Percentiles rank a stretch among this genome's conserved stretches.
phyloP scores from a whole-genome alignment of 1,140 invertebrate genomes.

The Atta cephalotes region DNA sequence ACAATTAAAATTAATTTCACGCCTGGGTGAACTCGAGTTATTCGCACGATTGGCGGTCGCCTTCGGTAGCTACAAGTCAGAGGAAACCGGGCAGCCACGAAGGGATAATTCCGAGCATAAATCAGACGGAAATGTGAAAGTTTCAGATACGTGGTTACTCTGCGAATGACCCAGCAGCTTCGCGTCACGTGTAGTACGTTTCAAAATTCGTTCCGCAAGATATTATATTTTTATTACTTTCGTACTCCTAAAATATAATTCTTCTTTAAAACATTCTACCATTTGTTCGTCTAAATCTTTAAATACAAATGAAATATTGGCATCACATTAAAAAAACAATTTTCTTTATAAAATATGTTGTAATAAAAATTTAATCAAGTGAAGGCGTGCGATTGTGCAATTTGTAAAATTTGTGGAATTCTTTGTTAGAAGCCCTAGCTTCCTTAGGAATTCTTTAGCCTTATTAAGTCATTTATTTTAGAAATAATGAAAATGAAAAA shows the following conservation, averaged over 20 bases:
- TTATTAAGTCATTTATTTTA: background rate
- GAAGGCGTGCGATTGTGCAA: background rate
- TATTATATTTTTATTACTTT: slow-evolving; percentile 22
- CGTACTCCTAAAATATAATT: slow-evolving; percentile 1
- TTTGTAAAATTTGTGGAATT: background rate
- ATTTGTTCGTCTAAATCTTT: slow-evolving; percentile 25
- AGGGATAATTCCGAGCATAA: slow-evolving; percentile 62
- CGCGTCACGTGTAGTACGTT: slow-evolving; percentile 18
- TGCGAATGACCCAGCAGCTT: slow-evolving; percentile 35
- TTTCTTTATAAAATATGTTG: background rate
- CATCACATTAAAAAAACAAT: background rate
- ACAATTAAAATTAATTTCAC: slow-evolving; percentile 81
- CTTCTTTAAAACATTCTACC: background rate
- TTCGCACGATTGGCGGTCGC: slow-evolving; percentile 66
- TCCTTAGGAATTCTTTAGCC: background rate
- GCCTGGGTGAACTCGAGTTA: slow-evolving; percentile 67
- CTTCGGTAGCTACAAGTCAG: slow-evolving; percentile 40
- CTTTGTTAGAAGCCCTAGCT: background rate
- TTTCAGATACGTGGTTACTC: slow-evolving; percentile 50
- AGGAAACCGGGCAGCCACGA: slow-evolving; percentile 10
- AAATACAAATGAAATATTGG: background rate
- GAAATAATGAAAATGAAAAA: no score
- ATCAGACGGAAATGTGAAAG: slow-evolving; percentile 68
- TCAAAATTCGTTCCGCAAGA: slow-evolving; percentile 26
- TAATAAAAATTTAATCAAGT: background rate